These are phyloP conservation scores for Drosophila micromelanica DNA, from an alignment of 1,140 invertebrate genomes.

Conservation along the genomic window DNA sequence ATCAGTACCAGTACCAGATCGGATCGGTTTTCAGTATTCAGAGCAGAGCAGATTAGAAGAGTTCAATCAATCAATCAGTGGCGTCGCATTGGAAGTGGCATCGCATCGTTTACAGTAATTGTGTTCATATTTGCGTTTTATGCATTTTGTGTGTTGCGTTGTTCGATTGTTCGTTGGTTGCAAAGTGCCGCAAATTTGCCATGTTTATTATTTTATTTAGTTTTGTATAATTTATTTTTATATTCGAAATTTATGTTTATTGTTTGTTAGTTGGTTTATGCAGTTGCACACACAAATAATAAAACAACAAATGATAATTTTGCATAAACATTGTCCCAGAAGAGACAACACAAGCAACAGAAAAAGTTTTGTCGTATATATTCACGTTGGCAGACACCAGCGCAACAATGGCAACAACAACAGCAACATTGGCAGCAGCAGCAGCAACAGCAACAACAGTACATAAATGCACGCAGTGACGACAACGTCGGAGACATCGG, in stretches of 20 bases:
- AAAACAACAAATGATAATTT: conserved; percentile 47
- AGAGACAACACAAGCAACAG: conserved; percentile 44
- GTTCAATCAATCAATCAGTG: conserved; percentile 69
- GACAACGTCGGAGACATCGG: conserved; percentile 45
- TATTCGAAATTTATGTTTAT: conserved; percentile 13
- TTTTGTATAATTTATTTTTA: conserved; percentile 1
- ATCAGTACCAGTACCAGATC: conserved; percentile 80
- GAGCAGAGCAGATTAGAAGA: conserved; percentile 80
- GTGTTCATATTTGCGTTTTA: conserved; percentile 40
- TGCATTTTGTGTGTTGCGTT: conserved; percentile 51
- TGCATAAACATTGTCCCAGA: conserved; percentile 48
- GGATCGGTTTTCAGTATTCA: conserved; percentile 76
- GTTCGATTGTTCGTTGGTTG: conserved; percentile 33
- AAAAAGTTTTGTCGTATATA: conserved; percentile 9
- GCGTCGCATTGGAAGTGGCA: conserved; percentile 68
- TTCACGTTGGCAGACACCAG: conserved; percentile 14
- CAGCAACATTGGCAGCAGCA: conserved; percentile 33
- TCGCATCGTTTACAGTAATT: conserved; percentile 61
- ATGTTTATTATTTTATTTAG: conserved; percentile 12
- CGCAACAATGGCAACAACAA: conserved; percentile 37
- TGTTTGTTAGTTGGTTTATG: conserved; percentile 26
- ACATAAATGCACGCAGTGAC: conserved; percentile 46
- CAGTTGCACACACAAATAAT: conserved; percentile 34
- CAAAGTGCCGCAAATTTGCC: conserved; percentile 43
- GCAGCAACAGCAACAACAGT: conserved; percentile 53